Percentiles rank a stretch among this genome's conserved stretches.
Evolutionary conservation across 2,113 vertebrate genomes (phyloP).

Genomic region (Corynorhinus townsendii): DNA sequence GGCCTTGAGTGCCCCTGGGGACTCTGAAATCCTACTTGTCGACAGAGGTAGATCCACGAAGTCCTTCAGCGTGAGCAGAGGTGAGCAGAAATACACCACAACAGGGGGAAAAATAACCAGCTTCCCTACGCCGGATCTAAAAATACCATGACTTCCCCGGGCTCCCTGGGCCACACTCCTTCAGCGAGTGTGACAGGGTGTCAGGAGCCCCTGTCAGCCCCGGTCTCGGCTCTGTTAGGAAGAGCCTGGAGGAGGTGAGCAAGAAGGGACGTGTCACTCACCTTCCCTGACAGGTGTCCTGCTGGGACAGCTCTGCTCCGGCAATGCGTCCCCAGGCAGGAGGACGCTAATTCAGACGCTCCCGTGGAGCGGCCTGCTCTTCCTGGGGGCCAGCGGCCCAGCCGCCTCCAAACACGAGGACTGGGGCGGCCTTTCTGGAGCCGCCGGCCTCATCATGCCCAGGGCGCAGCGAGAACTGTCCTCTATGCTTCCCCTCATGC

Average conservation of each 20-base stretch:
- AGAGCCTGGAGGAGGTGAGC: constrained; percentile 47
- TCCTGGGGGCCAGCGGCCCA: not conserved
- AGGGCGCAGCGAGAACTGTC: not conserved
- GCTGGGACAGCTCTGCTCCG: not conserved
- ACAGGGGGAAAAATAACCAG: not conserved
- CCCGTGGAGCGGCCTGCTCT: not conserved
- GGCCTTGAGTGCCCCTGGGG: not conserved
- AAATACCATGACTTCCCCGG: constrained; percentile 52
- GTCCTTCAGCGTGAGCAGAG: constrained; percentile 40
- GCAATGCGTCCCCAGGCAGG: not conserved
- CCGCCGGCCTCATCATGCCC: rapidly evolving
- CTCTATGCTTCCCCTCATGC: not conserved
- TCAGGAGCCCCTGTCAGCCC: constrained; percentile 52
- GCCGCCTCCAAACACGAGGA: not conserved
- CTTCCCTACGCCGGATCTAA: constrained; percentile 26
- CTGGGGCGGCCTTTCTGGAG: not conserved
- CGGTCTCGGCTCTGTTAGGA: constrained; percentile 19
- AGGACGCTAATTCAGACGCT: not conserved
- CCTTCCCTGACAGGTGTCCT: not conserved
- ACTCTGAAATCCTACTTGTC: not conserved
- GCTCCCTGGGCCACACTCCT: constrained; percentile 3
- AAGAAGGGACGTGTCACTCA: constrained; percentile 3
- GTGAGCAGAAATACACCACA: not conserved
- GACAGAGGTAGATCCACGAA: not conserved
- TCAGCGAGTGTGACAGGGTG: constrained; percentile 54